Evolutionary conservation across 2,797 vertebrate species (phyloP).

Genomic region (Cuniculus paca): DNA sequence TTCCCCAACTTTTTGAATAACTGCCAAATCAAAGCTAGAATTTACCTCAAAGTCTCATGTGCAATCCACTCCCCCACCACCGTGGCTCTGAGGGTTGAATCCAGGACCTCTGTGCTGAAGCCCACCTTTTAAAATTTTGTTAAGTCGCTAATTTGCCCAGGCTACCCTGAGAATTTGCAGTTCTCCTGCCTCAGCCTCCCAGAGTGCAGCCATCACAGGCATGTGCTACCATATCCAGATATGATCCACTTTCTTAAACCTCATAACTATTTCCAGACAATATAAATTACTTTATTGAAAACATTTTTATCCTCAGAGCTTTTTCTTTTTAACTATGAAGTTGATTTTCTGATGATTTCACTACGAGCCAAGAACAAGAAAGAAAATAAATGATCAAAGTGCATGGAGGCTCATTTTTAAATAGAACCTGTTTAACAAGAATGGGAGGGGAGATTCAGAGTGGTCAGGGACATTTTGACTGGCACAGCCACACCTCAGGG

Average conservation of each 20-base stretch:
- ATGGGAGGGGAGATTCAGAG: background rate
- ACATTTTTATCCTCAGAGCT: background rate
- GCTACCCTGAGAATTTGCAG: background rate
- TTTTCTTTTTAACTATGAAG: constrained; percentile 22
- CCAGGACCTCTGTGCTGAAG: background rate
- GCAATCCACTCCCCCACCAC: background rate
- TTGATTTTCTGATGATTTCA: constrained; percentile 39
- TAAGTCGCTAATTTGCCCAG: background rate
- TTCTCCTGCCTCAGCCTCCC: background rate
- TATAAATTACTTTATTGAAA: constrained; percentile 41
- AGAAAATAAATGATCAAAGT: background rate
- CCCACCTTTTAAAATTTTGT: background rate
- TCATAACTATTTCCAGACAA: constrained; percentile 13
- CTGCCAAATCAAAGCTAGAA: background rate
- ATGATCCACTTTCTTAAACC: background rate
- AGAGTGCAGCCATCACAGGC: background rate
- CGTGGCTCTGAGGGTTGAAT: background rate
- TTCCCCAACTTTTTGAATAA: constrained; percentile 26
- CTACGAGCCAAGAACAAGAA: background rate
- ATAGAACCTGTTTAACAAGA: background rate
- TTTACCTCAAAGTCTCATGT: background rate
- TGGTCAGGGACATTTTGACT: background rate
- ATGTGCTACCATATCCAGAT: background rate
- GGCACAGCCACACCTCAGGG: background rate
- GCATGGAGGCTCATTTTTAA: background rate